These are phyloP conservation scores for Urosaurus nigricauda DNA, from an alignment of 2,797 vertebrate species.

Conservation along the genomic window DNA sequence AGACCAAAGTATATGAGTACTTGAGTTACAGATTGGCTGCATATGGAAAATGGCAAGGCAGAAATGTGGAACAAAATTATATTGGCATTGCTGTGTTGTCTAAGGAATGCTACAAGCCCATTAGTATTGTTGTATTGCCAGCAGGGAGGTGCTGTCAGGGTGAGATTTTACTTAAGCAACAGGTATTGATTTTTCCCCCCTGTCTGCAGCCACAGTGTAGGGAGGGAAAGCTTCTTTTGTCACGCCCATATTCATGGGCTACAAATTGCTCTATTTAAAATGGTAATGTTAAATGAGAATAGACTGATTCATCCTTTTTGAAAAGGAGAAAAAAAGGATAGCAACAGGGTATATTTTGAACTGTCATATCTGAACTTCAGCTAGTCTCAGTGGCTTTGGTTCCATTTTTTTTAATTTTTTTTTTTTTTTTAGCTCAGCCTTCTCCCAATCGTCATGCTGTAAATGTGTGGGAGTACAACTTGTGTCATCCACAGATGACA, in stretches of 20 bases:
- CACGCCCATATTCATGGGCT: slow-evolving; percentile 42
- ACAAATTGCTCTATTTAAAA: background rate
- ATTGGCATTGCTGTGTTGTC: slow-evolving; percentile 81
- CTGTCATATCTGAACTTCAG: slow-evolving; percentile 21
- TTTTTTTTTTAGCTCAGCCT: background rate
- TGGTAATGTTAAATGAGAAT: slow-evolving; percentile 7
- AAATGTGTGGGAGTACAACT: background rate
- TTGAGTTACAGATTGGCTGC: slow-evolving; percentile 82
- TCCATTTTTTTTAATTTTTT: too few relatives aligned
- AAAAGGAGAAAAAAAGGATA: background rate
- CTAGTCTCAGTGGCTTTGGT: background rate
- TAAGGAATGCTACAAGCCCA: slow-evolving; percentile 77
- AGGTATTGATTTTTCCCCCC: slow-evolving; percentile 79
- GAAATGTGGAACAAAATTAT: slow-evolving; percentile 86
- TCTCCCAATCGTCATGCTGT: background rate
- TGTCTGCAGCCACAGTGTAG: slow-evolving; percentile 39
- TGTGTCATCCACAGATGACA: background rate
- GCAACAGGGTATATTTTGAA: background rate
- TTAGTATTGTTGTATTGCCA: slow-evolving; percentile 74
- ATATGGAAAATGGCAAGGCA: slow-evolving; percentile 82
- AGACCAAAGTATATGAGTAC: slow-evolving; percentile 83
- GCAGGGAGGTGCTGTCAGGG: slow-evolving; percentile 73
- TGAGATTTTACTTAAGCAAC: slow-evolving; percentile 80
- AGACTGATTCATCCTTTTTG: slow-evolving; percentile 23
- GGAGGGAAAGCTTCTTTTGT: slow-evolving; percentile 33